Percentiles rank a stretch among this genome's conserved stretches.
These are phyloP conservation scores for Conus betulinus DNA, from an alignment of 1,140 invertebrate species.

Conservation along the genomic window DNA sequence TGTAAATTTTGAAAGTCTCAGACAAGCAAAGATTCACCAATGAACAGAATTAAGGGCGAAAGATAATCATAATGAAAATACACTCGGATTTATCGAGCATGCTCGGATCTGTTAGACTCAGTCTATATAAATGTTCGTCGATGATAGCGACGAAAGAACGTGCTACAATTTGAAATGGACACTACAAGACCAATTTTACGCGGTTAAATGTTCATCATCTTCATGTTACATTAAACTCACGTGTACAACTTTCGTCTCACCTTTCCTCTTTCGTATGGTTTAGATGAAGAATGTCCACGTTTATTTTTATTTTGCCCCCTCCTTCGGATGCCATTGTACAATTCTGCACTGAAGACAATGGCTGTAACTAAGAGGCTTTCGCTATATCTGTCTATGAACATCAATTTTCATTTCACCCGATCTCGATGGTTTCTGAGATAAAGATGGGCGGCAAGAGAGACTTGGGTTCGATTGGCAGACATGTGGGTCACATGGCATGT, in stretches of 20 bases:
- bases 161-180: not conserved
- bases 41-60: too few relatives aligned
- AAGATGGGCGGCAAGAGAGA: conserved; percentile 56
- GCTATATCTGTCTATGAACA: conserved; percentile 27
- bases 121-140: too few relatives aligned
- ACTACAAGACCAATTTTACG: not conserved
- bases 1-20: too few relatives aligned
- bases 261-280: conserved; percentile 52
- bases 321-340: conserved; percentile 46
- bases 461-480: conserved; percentile 43
- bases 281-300: conserved; percentile 39
- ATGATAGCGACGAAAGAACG: too few relatives aligned
- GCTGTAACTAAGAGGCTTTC: conserved; percentile 15
- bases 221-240: conserved; percentile 21
- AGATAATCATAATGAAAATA: too few relatives aligned
- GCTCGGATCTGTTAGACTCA: too few relatives aligned
- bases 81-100: too few relatives aligned
- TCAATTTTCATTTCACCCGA: conserved; percentile 30
- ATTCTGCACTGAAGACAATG: conserved; percentile 27
- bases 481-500: conserved; percentile 38
- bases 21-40: too few relatives aligned
- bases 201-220: not conserved
- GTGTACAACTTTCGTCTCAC: conserved; percentile 43
- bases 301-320: conserved; percentile 50
- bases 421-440: conserved; percentile 36